Evolutionary conservation across 23 tunicate genomes (phyloP).

Genomic region (Pegea sp.): DNA sequence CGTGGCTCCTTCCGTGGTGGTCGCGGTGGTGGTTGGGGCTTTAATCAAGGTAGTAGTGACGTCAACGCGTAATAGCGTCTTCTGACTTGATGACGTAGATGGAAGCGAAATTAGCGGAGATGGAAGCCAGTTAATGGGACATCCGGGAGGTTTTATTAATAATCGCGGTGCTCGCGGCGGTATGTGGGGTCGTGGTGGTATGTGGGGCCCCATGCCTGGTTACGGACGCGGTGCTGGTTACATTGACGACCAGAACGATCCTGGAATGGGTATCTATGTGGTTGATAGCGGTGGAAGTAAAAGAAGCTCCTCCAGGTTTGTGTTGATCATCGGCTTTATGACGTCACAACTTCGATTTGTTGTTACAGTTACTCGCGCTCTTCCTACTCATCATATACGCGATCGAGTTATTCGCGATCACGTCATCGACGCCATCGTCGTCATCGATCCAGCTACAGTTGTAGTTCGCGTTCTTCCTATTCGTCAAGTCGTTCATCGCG

Average conservation of each 20-base stretch:
- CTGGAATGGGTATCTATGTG: constrained; percentile 46
- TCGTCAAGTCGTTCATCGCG: constrained; percentile 31
- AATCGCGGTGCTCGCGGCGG: no score
- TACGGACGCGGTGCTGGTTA: neutral
- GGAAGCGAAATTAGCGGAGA: no score
- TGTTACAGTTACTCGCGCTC: constrained; percentile 37
- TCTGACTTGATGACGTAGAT: no score
- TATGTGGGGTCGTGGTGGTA: no score
- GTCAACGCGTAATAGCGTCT: neutral
- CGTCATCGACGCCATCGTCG: constrained; percentile 46
- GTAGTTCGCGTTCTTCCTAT: constrained; percentile 45
- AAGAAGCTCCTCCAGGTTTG: constrained; percentile 4
- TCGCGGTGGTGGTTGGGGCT: constrained; percentile 31
- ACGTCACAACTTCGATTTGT: no score
- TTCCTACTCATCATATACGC: constrained; percentile 41
- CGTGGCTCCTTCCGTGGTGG: constrained; percentile 46
- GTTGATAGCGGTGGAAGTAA: constrained; percentile 30
- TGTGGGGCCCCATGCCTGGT: no score
- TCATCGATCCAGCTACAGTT: constrained; percentile 52
- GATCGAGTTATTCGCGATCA: constrained; percentile 35
- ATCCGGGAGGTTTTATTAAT: no score
- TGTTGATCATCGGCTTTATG: no score
- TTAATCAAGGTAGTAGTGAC: constrained; percentile 6
- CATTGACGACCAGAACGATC: constrained; percentile 10
- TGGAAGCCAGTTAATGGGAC: no score